These are phyloP conservation scores for Clitarchus hookeri DNA, from an alignment of 2,888 invertebrate genomes.

Conservation along the genomic window DNA sequence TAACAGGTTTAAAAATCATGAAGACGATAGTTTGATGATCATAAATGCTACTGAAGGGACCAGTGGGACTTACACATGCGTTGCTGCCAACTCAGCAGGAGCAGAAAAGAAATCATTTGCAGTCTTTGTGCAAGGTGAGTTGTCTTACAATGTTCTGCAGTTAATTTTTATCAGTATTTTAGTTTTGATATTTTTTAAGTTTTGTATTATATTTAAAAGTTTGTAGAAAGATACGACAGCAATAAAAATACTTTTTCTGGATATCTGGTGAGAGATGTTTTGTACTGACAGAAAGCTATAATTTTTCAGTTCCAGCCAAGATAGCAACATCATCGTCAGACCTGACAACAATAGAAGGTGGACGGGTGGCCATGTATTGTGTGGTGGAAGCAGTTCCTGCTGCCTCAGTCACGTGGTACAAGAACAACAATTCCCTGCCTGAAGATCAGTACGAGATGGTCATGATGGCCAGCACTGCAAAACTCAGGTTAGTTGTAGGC, in stretches of 20 bases:
- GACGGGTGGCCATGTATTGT: conserved; percentile 43
- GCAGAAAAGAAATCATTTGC: conserved; percentile 31
- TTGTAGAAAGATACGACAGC: too few species aligned
- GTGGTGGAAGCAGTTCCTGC: conserved; percentile 50
- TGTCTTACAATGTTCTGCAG: background rate
- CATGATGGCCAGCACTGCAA: conserved; percentile 32
- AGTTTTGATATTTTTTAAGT: too few species aligned
- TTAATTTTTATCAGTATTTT: background rate
- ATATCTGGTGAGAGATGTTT: too few species aligned
- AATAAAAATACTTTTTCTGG: too few species aligned
- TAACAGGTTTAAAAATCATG: conserved; percentile 34
- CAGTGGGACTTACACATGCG: conserved; percentile 53
- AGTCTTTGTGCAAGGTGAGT: conserved; percentile 37
- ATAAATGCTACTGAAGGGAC: conserved; percentile 47
- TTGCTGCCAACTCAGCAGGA: conserved; percentile 52
- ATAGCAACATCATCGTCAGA: conserved; percentile 48
- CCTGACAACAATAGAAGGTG: conserved; percentile 44
- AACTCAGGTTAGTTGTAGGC: conserved; percentile 32
- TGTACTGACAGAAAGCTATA: background rate
- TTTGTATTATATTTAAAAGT: too few species aligned
- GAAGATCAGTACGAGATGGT: conserved; percentile 29
- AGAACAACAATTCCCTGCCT: conserved; percentile 41
- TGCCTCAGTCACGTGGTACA: conserved; percentile 53
- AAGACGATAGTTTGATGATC: conserved; percentile 45
- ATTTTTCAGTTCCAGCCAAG: conserved; percentile 54